These are phyloP conservation scores for Ictalurus punctatus DNA, from an alignment of 2,113 vertebrate species.

Conservation along the genomic window DNA sequence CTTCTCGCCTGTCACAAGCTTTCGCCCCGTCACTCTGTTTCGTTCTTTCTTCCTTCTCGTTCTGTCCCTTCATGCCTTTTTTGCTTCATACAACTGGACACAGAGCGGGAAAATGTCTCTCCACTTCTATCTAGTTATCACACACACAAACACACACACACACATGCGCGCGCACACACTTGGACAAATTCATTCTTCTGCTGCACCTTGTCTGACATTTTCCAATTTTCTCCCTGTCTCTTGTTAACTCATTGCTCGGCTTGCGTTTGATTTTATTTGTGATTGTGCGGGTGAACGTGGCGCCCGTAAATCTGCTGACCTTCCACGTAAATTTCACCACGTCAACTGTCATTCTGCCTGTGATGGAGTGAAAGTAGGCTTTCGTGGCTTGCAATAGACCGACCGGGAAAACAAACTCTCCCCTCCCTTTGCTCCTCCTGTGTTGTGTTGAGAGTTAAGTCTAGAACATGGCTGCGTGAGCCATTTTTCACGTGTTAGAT, in stretches of 20 bases:
- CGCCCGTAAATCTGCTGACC: constrained; percentile 36
- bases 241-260: constrained; percentile 47
- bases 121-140: not conserved
- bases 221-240: constrained; percentile 50
- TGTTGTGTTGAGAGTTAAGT: not conserved
- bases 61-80: not conserved
- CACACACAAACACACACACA: constrained; percentile 35
- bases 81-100: constrained; percentile 6
- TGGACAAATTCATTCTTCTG: constrained; percentile 54
- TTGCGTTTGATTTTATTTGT: constrained; percentile 34
- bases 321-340: constrained; percentile 4
- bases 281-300: not conserved
- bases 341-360: not conserved
- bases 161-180: constrained; percentile 41
- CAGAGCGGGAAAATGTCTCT: not conserved
- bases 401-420: not conserved
- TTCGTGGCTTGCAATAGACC: not conserved
- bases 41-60: not conserved
- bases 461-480: not conserved
- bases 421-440: not conserved
- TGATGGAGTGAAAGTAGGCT: constrained; percentile 1
- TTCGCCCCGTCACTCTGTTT: constrained; percentile 3
- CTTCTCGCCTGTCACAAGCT: constrained; percentile 5
- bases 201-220: constrained; percentile 47
- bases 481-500: not conserved